Evolutionary conservation across 2,888 invertebrate genomes (phyloP).

Genomic region (Drepana falcataria): DNA sequence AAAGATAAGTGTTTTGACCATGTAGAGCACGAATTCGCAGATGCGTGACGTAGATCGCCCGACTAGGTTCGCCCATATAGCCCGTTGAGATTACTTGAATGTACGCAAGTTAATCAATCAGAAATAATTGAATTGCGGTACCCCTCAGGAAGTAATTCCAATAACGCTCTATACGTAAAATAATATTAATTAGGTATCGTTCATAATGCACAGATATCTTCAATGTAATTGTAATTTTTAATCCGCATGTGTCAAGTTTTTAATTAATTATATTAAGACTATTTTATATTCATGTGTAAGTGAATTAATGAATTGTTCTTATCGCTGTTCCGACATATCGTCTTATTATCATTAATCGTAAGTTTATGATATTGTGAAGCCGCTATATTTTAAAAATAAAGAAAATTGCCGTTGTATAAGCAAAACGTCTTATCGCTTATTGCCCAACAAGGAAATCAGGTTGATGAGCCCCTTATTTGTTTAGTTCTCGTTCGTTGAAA

Average conservation of each 20-base stretch:
- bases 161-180: conserved; percentile 49
- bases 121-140: conserved; percentile 55
- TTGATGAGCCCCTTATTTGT: conserved; percentile 54
- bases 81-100: conserved; percentile 56
- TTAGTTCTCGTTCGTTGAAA: conserved; percentile 61
- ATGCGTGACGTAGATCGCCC: conserved; percentile 67
- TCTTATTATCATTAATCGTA: conserved; percentile 69
- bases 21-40: conserved; percentile 58
- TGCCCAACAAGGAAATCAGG: conserved; percentile 62
- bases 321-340: conserved; percentile 77
- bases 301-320: conserved; percentile 66
- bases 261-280: conserved; percentile 58
- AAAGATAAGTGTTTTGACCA: conserved; percentile 41
- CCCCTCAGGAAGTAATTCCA: conserved; percentile 76
- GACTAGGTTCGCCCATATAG: conserved; percentile 76
- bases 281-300: conserved; percentile 52
- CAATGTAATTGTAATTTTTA: conserved; percentile 52
- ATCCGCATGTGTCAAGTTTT: conserved; percentile 67
- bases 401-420: conserved; percentile 77
- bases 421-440: conserved; percentile 74
- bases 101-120: conserved; percentile 38
- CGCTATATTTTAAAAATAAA: conserved; percentile 78
- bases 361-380: conserved; percentile 76
- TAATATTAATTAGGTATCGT: conserved; percentile 42
- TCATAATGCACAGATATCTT: conserved; percentile 51